These are phyloP conservation scores for Calliopum simillimum DNA, from an alignment of 2,888 invertebrate genomes.

Conservation along the genomic window DNA sequence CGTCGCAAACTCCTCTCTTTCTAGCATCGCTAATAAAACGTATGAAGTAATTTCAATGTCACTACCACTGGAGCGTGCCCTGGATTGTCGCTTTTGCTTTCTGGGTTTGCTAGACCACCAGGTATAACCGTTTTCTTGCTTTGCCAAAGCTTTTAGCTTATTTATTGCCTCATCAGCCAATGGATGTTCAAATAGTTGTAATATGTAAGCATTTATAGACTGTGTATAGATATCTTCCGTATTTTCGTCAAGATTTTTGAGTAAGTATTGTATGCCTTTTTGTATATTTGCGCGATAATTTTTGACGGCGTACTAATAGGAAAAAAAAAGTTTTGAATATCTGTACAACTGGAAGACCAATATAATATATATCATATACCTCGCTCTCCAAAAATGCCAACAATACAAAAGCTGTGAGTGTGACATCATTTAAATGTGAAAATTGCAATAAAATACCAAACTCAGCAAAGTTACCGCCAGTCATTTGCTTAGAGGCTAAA, in stretches of 20 bases:
- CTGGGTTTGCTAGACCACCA: conserved; percentile 78
- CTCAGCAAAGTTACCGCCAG: too few relatives aligned
- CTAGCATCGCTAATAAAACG: conserved; percentile 71
- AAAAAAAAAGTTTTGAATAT: too few relatives aligned
- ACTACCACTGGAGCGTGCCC: conserved; percentile 76
- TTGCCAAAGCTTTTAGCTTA: conserved; percentile 67
- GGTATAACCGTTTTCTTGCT: conserved; percentile 71
- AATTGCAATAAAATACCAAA: conserved; percentile 75
- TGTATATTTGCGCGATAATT: too few relatives aligned
- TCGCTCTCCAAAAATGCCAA: conserved; percentile 77
- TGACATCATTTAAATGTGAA: conserved; percentile 73
- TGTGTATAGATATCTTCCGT: too few relatives aligned
- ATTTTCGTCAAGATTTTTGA: too few relatives aligned
- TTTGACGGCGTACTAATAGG: too few relatives aligned
- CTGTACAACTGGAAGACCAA: too few relatives aligned
- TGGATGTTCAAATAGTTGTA: conserved; percentile 79
- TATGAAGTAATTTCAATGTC: conserved; percentile 86
- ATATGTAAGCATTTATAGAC: conserved; percentile 80
- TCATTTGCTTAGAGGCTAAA: too few relatives aligned
- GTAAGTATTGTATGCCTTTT: too few relatives aligned
- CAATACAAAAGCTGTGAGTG: conserved; percentile 81
- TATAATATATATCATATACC: too few relatives aligned
- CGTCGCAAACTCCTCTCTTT: conserved; percentile 63
- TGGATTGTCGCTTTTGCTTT: conserved; percentile 22
- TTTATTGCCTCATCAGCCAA: conserved; percentile 68